These are phyloP conservation scores for Lucinisca nassula DNA, from an alignment of 2,888 invertebrate species.

Conservation along the genomic window DNA sequence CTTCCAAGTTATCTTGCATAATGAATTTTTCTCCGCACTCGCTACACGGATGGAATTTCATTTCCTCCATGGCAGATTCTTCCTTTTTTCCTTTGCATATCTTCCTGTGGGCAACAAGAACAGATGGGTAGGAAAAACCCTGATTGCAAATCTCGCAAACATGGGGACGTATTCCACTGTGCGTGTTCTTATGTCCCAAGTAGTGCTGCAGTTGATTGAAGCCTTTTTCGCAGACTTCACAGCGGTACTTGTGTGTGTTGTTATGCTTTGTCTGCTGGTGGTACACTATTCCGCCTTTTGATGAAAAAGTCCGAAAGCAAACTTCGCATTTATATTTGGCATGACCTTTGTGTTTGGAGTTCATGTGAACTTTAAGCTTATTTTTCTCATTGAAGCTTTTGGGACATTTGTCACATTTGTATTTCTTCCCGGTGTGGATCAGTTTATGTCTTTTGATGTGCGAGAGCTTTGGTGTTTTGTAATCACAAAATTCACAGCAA, in stretches of 20 bases:
- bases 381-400: constrained; percentile 39
- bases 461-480: constrained; percentile 52
- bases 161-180: constrained; percentile 52
- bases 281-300: constrained; percentile 67
- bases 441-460: constrained; percentile 54
- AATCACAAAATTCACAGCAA: constrained; percentile 47
- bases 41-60: constrained; percentile 59
- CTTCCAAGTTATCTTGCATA: constrained; percentile 29
- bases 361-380: constrained; percentile 34
- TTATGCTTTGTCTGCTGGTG: constrained; percentile 65
- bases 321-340: constrained; percentile 61
- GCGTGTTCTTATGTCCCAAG: constrained; percentile 66
- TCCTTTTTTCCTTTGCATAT: constrained; percentile 60
- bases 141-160: constrained; percentile 59
- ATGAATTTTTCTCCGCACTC: constrained; percentile 63
- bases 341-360: constrained; percentile 45
- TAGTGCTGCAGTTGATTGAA: constrained; percentile 64
- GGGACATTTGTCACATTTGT: constrained; percentile 46
- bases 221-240: constrained; percentile 65
- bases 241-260: constrained; percentile 59
- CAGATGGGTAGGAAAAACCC: constrained; percentile 62
- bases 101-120: constrained; percentile 54
- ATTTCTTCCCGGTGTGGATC: constrained; percentile 49
- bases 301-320: constrained; percentile 58
- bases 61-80: constrained; percentile 17